Base-by-base conservation (phyloP, 2,888 invertebrate species). In the Plebejus anna region DNA sequence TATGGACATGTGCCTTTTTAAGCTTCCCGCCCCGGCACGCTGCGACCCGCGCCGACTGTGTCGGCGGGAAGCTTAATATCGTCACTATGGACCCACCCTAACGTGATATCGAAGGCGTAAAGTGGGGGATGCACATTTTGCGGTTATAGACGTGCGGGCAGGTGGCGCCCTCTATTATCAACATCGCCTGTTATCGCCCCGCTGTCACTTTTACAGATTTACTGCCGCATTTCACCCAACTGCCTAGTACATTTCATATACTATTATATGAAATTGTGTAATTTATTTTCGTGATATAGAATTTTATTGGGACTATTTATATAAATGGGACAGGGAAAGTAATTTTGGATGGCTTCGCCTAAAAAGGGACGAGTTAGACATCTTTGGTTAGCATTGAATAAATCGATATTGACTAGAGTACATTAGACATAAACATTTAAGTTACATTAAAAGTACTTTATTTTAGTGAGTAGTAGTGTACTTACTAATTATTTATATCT, bases 151-250 rank as follows among this genome's bases (percentile, higher is more conserved):
- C 75, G 79, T 78, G 78, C 80, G 81, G 84, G 82, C 87, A 88
- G 87, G 87, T 88, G 88, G 83, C 84, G 83, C 83, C 78, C 80
- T 78, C 85, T 84, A 89, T 90, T 89, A 89, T 88, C 87, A 89
- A 87, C 84, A 85, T 86, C 84, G 84, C 84, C 83, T 85, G 88
- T 88, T 89, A 90, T 89, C 88, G 88, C 84, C 80, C 82, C 83
- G 55, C 76, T 79, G 78, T 79, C 79, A 78, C 80, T 80, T 80
- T 80, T 78, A 79, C 79, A 78, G 79, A 81, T 81, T 80, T 81
- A 81, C 80, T 79, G 79, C 78, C 78, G 79, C 79, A 77, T 80
- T 79, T 79, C 75, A 79, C 76, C 80, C 78, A 79, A 77, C 76
- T 78, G 77, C 70, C 71, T 78, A 78, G 76, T 77, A 79, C 83